Evolutionary conservation across 2,797 vertebrate species (phyloP), one percentile per base, ranked within the genome.

Genomic region (Astyanax mexicanus): DNA sequence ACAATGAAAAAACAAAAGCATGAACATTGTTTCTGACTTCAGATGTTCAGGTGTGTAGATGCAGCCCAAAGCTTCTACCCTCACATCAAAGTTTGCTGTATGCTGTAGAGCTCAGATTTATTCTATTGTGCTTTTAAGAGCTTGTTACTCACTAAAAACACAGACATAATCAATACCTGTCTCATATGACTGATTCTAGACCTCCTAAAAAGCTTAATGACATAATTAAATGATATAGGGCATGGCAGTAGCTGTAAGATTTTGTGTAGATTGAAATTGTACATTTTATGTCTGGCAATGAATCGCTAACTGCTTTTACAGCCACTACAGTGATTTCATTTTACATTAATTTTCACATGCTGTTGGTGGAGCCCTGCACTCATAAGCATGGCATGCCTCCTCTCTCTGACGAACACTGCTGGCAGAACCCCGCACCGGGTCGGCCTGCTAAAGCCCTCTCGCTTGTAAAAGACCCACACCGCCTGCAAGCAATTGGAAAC

Each of bases 401-500:
- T 51, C 47, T 21, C 61, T 70, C 35, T 57, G 52, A 66, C 44
- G 15, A 27, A 65, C 64, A 40, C 27, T 64, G 49, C 25, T 78
- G 76, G 62, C 69, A 66, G 52, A 64, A 29, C n/a, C 47, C 13
- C 7, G 23, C 38, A 12, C 79, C 69, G 71, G 68, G 71, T 81
- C 79, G 77, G 40, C 78, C 72, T 47, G 80, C 81, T 69, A 13
- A 64, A 85, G 32, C 73, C 77, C 55, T 83, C 85, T 82, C 74
- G 25, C 78, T 80, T 55, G 21, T 21, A 74, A 83, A 42, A 80
- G 54, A 83, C 75, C 72, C 49, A 76, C 19, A 60, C 61, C 55
- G 60, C 80, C 54, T 84, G 71, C 82, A 86, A 83, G 77, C 83
- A 75, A 80, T 68, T 76, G 75, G 54, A 84, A 83, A 77, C 75